Evolutionary conservation across 2,888 invertebrate genomes (phyloP).

Genomic region (Tetrapedia diversipes): DNA sequence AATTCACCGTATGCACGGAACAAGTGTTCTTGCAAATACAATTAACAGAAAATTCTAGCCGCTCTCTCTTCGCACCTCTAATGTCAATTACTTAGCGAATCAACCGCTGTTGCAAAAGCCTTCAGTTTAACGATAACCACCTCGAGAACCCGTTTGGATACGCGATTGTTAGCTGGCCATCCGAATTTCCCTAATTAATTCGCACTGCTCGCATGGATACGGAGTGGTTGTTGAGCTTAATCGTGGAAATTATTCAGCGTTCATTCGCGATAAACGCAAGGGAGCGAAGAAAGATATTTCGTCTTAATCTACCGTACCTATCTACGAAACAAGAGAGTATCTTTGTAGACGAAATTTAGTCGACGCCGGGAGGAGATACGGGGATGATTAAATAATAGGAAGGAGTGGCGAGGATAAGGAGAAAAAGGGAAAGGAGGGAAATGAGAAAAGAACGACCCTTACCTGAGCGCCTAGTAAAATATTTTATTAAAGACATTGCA

Average conservation of each 20-base stretch:
- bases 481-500: constrained; percentile 52
- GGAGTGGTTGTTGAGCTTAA: constrained; percentile 26
- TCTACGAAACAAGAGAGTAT: constrained; percentile 23
- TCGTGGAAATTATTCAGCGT: constrained; percentile 37
- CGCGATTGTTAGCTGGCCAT: constrained; percentile 17
- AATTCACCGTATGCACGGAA: too few species aligned
- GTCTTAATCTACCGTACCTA: constrained; percentile 26
- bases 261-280: constrained; percentile 31
- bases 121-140: background rate
- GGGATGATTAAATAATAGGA: constrained; percentile 47
- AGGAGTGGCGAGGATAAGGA: background rate
- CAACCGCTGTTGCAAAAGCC: background rate
- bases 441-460: constrained; percentile 23
- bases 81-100: background rate
- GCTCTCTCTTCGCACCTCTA: background rate
- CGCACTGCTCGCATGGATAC: constrained; percentile 7
- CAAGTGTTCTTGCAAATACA: too few species aligned
- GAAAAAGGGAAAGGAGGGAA: constrained; percentile 1
- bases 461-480: constrained; percentile 35
- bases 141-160: background rate
- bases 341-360: constrained; percentile 46
- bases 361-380: constrained; percentile 22
- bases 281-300: constrained; percentile 26
- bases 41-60: background rate
- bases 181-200: constrained; percentile 37